Conservation (phyloP, 2,113 vertebrate genomes). For the Sturnira hondurensis region DNA sequence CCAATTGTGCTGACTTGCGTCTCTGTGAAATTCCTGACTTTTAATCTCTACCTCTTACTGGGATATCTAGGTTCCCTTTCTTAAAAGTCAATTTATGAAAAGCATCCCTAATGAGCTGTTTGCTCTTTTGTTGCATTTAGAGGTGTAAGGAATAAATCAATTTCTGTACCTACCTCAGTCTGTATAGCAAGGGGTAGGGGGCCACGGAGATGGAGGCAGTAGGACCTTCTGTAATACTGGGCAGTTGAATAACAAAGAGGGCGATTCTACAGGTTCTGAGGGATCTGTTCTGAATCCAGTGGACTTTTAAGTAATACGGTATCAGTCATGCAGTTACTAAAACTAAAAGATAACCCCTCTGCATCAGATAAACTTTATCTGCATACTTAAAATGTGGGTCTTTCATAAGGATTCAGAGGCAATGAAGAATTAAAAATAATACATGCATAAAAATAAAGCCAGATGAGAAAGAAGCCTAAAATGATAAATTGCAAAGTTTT, state of each 20-base stretch:
- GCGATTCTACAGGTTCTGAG: background rate
- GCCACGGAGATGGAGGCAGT: fast-evolving
- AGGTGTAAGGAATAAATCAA: background rate
- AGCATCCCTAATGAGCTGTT: background rate
- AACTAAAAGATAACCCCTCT: background rate
- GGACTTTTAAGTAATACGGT: background rate
- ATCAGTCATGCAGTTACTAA: background rate
- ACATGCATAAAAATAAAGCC: slow-evolving; percentile 51
- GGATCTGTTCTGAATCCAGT: background rate
- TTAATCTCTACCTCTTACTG: background rate
- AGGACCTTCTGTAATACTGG: background rate
- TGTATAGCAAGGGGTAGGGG: background rate
- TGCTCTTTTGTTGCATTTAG: background rate
- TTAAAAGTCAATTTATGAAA: background rate
- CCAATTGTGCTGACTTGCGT: background rate
- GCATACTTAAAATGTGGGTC: slow-evolving; percentile 40
- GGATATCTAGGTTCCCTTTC: background rate
- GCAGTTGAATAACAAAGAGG: background rate
- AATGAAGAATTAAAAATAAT: slow-evolving; percentile 27
- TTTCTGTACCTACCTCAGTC: too few species aligned
- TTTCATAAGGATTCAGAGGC: slow-evolving; percentile 50
- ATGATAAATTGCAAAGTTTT: slow-evolving; percentile 73
- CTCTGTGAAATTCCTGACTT: background rate
- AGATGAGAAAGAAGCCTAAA: slow-evolving; percentile 63
- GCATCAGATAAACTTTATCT: slow-evolving; percentile 51